These are phyloP conservation scores for Rattus norvegicus DNA, from an alignment of 2,113 vertebrate species.

Conservation along the genomic window DNA sequence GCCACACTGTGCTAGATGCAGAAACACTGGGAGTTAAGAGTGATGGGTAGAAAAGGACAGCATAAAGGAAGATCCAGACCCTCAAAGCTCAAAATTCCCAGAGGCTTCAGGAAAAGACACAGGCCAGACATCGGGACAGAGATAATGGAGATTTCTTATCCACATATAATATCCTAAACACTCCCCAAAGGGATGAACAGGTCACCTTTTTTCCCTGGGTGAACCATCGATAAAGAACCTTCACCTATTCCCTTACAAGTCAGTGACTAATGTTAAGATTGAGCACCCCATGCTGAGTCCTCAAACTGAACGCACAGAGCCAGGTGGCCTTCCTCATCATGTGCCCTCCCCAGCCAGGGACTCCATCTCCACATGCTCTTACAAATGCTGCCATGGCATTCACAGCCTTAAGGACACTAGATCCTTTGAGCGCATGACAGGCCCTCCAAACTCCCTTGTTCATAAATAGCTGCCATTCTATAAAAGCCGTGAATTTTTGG, in stretches of 20 bases:
- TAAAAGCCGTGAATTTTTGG: not conserved
- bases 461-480: not conserved
- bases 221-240: not conserved
- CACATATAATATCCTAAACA: not conserved
- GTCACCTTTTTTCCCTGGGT: not conserved
- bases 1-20: not conserved
- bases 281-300: not conserved
- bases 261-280: not conserved
- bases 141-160: not conserved
- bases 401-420: not conserved
- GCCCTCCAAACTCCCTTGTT: not conserved
- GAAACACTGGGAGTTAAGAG: accelerated
- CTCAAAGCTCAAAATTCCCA: not conserved
- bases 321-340: not conserved
- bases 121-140: not conserved
- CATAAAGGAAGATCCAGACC: not conserved
- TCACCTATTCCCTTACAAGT: not conserved
- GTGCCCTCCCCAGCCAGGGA: no score
- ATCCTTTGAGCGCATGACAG: not conserved
- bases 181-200: not conserved
- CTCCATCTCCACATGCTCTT: not conserved
- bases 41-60: not conserved
- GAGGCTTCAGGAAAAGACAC: not conserved
- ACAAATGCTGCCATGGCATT: not conserved
- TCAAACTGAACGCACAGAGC: not conserved